These are phyloP conservation scores for Semotilus atromaculatus DNA, from an alignment of 2,797 vertebrate genomes.

Conservation along the genomic window DNA sequence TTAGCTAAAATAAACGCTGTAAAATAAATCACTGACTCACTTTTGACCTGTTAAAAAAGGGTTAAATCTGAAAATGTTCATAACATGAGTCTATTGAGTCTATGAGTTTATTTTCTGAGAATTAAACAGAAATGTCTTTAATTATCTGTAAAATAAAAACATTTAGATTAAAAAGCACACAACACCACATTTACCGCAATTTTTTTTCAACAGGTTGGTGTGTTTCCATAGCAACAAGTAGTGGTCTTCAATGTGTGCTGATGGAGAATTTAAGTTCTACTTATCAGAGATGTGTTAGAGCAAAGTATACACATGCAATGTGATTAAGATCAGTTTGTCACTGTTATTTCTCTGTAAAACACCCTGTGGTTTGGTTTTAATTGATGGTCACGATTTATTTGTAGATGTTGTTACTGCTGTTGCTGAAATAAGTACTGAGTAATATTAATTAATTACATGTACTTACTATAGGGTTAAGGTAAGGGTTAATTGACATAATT, in stretches of 20 bases:
- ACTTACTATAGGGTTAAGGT: too few relatives aligned
- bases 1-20: neutral
- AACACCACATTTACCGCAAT: neutral
- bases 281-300: constrained; percentile 32
- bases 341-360: constrained; percentile 34
- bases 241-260: constrained; percentile 23
- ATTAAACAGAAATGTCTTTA: neutral
- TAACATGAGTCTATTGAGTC: neutral
- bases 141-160: neutral
- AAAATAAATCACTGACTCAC: neutral
- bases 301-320: neutral
- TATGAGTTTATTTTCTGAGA: neutral
- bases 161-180: neutral
- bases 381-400: neutral
- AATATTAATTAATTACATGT: neutral
- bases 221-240: constrained; percentile 41
- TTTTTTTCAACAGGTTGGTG: neutral
- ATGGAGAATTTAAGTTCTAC: constrained; percentile 31
- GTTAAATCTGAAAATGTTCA: neutral
- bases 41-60: neutral
- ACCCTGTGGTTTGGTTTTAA: constrained; percentile 32
- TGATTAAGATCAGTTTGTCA: constrained; percentile 17
- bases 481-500: too few relatives aligned
- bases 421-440: neutral
- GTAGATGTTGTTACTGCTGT: neutral